Base-by-base conservation (phyloP, 2,888 invertebrate genomes). In the Drosophila yooni region DNA sequence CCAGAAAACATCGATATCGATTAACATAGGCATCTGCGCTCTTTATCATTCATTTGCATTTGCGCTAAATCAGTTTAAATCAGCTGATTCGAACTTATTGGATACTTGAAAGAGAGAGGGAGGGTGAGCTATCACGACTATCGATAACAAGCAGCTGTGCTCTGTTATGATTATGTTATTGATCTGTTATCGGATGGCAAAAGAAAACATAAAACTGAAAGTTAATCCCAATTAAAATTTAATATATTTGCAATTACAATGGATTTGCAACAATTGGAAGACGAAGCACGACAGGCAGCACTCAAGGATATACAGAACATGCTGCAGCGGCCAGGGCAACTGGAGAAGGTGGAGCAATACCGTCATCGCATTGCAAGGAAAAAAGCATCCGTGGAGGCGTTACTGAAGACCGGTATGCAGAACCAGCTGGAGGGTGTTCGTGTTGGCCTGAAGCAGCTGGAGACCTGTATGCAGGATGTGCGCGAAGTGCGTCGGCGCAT, bases 371-470 rank as follows among this genome's bases (percentile, higher is more conserved):
- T 93, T 15, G 91, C 92, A 52, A 89, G 93, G 4, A 93, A 93
- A 70, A 93, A 93, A 51, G 93, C 92, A 1, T 93, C 93, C 0
- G 91, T 92, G n/a, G 93, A 93, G 78, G 92, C 93, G 29, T 77
- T 93, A 27, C 85, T 99, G 29, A 99, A 99, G 94, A 98, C 99
- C n/a, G 99, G 99, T 1, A 98, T 99, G 94, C 99, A 99, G 93
- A 98, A 98, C 76, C 99, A 99, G 93, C 94, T 99, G 63, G 99
- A 99, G 93, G 99, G 99, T 1, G 99, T 99, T 0, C 95, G 97
- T 83, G 97, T 97, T 15, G 99, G 99, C 0, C 95, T 99, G 25
- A 97, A 97, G 87, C 97, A 99, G 91, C 94, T 99, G 51, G 96
- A 97, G 90, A 95, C 96, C 68, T 98, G 98, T 56, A 94, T 98